Evolutionary conservation across 2,113 vertebrate genomes (phyloP).

Genomic region (Arvicanthis niloticus): DNA sequence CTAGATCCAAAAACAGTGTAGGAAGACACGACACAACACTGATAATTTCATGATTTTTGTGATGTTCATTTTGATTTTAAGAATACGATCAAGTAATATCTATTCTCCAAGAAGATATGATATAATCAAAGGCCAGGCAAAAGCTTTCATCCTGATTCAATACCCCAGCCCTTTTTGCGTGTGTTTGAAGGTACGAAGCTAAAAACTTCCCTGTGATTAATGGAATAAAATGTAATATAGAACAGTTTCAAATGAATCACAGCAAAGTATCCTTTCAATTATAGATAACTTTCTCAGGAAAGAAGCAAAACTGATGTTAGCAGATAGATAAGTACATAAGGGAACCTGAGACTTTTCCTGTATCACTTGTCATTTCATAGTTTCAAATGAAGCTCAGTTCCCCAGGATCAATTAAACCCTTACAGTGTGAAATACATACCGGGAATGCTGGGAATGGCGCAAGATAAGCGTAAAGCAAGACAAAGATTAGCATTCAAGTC

Average conservation of each 20-base stretch:
- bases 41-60: slow-evolving; percentile 9
- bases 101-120: slow-evolving; percentile 23
- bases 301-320: neutral
- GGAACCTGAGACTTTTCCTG: neutral
- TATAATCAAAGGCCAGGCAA: slow-evolving; percentile 11
- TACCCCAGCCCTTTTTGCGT: neutral
- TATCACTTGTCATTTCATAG: slow-evolving; percentile 19
- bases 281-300: slow-evolving; percentile 43
- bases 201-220: slow-evolving; percentile 44
- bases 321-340: slow-evolving; percentile 31
- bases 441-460: neutral
- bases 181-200: neutral
- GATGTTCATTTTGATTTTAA: slow-evolving; percentile 53
- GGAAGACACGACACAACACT: neutral
- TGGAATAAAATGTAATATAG: slow-evolving; percentile 42
- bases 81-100: neutral
- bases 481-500: neutral
- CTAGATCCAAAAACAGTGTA: neutral
- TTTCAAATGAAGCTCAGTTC: slow-evolving; percentile 45
- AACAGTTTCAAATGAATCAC: slow-evolving; percentile 49
- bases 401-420: slow-evolving; percentile 13
- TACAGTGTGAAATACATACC: neutral
- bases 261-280: slow-evolving; percentile 15
- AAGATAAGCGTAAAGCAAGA: slow-evolving; percentile 14
- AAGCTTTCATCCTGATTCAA: slow-evolving; percentile 51